Evolutionary conservation across 2,113 vertebrate species (phyloP), one percentile per base, ranked within the genome.

Genomic region (Hippocampus barbouri): DNA sequence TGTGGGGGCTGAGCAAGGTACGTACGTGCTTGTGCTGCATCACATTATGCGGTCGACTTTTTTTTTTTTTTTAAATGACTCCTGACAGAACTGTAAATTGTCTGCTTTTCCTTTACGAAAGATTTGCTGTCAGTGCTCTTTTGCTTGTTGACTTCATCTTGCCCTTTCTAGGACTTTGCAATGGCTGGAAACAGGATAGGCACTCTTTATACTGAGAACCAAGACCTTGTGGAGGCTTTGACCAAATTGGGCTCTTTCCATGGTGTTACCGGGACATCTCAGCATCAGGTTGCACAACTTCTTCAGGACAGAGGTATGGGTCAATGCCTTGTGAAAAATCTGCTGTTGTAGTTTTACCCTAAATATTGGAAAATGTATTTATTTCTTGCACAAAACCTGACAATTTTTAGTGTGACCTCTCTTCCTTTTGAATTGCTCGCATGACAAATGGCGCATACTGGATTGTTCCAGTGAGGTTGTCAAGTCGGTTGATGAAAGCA

Each of bases 1-100:
- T 99, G 91, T 99, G 97, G 97, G 94, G 95, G 0, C 63, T 95
- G 82, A 96, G 91, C 86, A 99, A 98, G 94, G 97, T 98, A 87
- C 86, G 97, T 98, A 87, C 86, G 89, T 23, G 23, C 20, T 71
- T 9, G 68, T 78, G 45, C 70, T 43, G 51, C 30, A 51, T 43
- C 34, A 43, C 23, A 41, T n/a, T 21, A 76, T 72, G 18, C 18
- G 27, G 49, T 18, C 2, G 64, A 9, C 64, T 47, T 66, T 65
- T 45, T 65, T 64, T 63, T 57, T 47, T 65, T 77, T 77, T 68
- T 72, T 61, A 61, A 61, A 66, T 64, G 18, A 20, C 51, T 23
- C 57, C 70, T 71, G 64, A 74, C 54, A 54, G 51, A 3, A 60
- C 51, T 68, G n/a, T 40, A 11, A 59, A 66, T 65, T 57, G 27